Evolutionary conservation across 2,888 invertebrate genomes (phyloP).

Genomic region (Erannis defoliaria): DNA sequence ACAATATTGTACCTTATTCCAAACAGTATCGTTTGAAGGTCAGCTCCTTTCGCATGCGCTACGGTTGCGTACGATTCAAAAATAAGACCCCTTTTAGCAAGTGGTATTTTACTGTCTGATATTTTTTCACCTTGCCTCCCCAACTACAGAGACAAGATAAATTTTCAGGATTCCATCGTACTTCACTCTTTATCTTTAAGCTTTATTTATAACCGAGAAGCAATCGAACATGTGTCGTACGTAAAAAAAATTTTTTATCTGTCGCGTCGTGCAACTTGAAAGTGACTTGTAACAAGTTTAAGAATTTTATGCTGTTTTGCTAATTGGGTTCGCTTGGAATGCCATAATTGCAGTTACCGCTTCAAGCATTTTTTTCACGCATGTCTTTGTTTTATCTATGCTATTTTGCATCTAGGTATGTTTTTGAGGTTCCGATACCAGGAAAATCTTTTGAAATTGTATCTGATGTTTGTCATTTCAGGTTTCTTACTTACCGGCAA

Average conservation of each 20-base stretch:
- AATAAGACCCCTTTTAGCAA: too few species aligned
- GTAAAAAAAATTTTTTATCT: slow-evolving; percentile 40
- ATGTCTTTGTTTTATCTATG: too few species aligned
- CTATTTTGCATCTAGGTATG: too few species aligned
- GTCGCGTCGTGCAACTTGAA: slow-evolving; percentile 32
- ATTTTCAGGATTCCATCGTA: slow-evolving; percentile 38
- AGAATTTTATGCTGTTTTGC: not conserved
- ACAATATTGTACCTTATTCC: too few species aligned
- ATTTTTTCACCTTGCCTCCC: not conserved
- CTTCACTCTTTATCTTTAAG: slow-evolving; percentile 39
- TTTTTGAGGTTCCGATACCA: too few species aligned
- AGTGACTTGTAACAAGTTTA: not conserved
- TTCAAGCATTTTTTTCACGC: not conserved
- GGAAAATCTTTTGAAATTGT: too few species aligned
- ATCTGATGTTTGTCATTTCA: not conserved
- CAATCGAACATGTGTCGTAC: slow-evolving; percentile 39
- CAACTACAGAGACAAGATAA: slow-evolving; percentile 37
- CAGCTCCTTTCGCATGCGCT: too few species aligned
- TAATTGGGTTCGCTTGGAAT: not conserved
- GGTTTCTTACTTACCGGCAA: not conserved
- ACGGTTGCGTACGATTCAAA: too few species aligned
- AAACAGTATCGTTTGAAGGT: too few species aligned
- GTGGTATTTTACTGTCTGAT: not conserved
- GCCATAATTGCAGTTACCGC: not conserved
- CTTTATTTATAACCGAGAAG: slow-evolving; percentile 43